Evolutionary conservation across 2,113 vertebrate genomes (phyloP), one percentile per base, ranked within the genome.

Genomic region (Mus spicilegus): DNA sequence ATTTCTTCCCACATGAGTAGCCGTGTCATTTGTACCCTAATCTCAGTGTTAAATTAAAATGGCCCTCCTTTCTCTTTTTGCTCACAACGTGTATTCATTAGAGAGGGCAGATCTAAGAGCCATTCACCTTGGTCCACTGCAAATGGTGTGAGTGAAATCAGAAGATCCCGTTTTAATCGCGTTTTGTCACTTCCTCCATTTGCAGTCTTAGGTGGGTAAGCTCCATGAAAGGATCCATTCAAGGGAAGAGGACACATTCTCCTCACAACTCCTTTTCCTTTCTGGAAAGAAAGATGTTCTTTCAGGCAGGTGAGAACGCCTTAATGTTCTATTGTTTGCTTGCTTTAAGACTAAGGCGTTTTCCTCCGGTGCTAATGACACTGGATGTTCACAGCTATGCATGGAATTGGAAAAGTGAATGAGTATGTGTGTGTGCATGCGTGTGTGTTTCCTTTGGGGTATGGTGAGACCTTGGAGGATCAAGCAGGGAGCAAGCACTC

Each of bases 11-110:
- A 28, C 42, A 1, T 46, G 61, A 49, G 28, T 49, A 49, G 11
- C 42, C 2, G 0, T 42, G 42, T 30, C 82, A 67, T 86, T 46
- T 86, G 49, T 49, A 67, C 26, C 28, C 42, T 17, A 42, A 65
- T 67, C 30, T 86, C 82, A 49, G 39, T 82, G 61, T 86, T 67
- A 86, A 86, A 86, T 49, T 86, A 86, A 86, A 67, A 86, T 49
- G 61, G 28, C 17, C 39, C 12, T 63, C 9, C 17, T 49, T 67
- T 20, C 28, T 46, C 82, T 67, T 33, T 49, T 49, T 67, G 39
- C 42, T 49, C 42, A 86, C 61, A 49, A 67, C 49, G 42, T 86
- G 82, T 30, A 49, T 67, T 67, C 82, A 67, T 67, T 86, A 86
- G 42, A 49, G 39, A 86, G 61, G 82, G 17, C 42, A 86, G 28